A percentile compares a stretch with the other conserved stretches of the same genome.
phyloP scores from a whole-genome alignment of 2,113 vertebrate species.

The Uria lomvia region DNA sequence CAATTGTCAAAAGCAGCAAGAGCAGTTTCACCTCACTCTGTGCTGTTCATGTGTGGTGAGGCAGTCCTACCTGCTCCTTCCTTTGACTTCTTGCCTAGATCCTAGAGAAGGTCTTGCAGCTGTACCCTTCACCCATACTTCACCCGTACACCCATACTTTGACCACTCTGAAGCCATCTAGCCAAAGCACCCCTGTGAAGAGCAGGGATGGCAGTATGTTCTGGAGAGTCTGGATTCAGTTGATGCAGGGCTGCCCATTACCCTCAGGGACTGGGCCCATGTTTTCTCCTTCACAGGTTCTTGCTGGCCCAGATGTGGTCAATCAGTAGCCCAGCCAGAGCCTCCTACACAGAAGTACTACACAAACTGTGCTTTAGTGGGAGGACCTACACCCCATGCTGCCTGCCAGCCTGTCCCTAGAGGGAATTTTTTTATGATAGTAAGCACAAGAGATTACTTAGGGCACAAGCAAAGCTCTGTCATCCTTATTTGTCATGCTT shows the following conservation, averaged over 20 bases:
- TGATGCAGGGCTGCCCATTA: neutral
- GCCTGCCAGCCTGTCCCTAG: neutral
- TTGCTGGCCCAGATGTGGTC: neutral
- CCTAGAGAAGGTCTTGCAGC: neutral
- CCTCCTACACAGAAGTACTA: neutral
- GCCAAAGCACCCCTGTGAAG: neutral
- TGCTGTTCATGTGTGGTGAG: neutral
- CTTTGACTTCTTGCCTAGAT: neutral
- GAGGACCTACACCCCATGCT: neutral
- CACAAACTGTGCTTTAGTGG: neutral
- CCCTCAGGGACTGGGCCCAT: neutral
- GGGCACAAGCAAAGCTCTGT: neutral
- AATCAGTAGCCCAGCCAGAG: neutral
- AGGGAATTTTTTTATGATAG: neutral
- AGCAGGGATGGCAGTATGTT: neutral
- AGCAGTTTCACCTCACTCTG: neutral
- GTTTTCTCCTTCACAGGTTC: neutral
- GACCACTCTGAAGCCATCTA: neutral
- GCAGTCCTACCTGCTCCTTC: neutral
- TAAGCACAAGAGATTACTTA: neutral
- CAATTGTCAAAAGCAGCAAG: neutral
- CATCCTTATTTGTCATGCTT: neutral
- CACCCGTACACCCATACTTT: neutral
- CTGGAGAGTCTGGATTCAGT: neutral
- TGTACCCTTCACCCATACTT: neutral